These are phyloP conservation scores for Lytechinus pictus DNA, from an alignment of 35 echinoderm and acorn worm genomes.

Conservation along the genomic window DNA sequence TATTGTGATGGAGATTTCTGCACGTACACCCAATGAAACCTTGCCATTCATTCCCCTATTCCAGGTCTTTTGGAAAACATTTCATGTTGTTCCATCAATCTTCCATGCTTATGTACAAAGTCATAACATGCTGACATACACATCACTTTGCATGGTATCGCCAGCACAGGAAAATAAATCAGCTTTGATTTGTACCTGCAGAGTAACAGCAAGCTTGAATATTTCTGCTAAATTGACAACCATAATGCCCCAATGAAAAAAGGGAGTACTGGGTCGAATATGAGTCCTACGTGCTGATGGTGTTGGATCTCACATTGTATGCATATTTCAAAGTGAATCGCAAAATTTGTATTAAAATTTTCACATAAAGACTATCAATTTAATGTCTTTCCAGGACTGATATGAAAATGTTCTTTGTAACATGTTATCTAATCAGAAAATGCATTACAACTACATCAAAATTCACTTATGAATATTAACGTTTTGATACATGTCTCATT, in stretches of 20 bases:
- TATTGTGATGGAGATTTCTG: background rate
- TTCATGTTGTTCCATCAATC: slow-evolving; percentile 4
- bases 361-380: too few relatives aligned
- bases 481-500: too few relatives aligned
- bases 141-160: slow-evolving; percentile 2
- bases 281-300: background rate
- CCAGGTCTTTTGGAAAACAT: background rate
- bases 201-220: background rate
- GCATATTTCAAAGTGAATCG: background rate
- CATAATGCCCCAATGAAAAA: background rate
- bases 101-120: slow-evolving; percentile 3
- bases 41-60: background rate
- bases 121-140: background rate
- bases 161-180: background rate
- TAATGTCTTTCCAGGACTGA: too few relatives aligned
- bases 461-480: too few relatives aligned
- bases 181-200: slow-evolving; percentile 6
- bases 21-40: background rate
- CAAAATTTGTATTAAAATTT: background rate
- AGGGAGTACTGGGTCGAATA: background rate
- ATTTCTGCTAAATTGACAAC: background rate
- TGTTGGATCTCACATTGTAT: background rate
- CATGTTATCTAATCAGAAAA: too few relatives aligned
- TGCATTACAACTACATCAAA: too few relatives aligned
- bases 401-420: too few relatives aligned